Conservation (phyloP, 2,888 invertebrate genomes). For the Rutpela maculata region DNA sequence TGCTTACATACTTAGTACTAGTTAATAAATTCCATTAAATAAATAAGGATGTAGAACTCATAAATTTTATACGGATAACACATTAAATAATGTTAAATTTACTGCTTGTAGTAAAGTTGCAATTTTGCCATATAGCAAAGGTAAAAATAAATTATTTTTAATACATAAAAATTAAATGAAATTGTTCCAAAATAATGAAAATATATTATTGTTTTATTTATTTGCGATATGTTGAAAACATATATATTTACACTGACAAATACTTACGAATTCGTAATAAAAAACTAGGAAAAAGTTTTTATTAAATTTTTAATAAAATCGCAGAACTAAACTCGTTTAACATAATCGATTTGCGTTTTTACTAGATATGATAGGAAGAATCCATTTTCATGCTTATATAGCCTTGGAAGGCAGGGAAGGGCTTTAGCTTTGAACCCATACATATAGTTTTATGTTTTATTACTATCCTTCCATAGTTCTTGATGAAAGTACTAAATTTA, state of each 20-base stretch:
- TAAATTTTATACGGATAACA: constrained; percentile 14
- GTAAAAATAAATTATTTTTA: not conserved
- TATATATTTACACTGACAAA: not conserved
- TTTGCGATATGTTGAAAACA: not conserved
- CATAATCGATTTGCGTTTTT: constrained; percentile 10
- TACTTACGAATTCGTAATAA: not conserved
- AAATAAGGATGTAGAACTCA: constrained; percentile 34
- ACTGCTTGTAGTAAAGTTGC: not conserved
- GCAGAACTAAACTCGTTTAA: constrained; percentile 14
- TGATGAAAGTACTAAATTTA: constrained; percentile 61
- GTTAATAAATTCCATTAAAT: constrained; percentile 30
- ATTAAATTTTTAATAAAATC: constrained; percentile 5
- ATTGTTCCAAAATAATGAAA: not conserved
- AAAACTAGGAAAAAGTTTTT: not conserved
- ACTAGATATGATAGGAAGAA: constrained; percentile 14
- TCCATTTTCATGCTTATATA: constrained; percentile 27
- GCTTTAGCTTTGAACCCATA: constrained; percentile 41
- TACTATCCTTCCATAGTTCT: constrained; percentile 57
- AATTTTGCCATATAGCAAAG: not conserved
- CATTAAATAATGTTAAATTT: constrained; percentile 12
- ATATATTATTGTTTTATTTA: not conserved
- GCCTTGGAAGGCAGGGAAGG: constrained; percentile 28
- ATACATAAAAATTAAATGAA: not conserved
- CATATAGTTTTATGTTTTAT: constrained; percentile 57
- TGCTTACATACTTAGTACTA: constrained; percentile 5